Evolutionary conservation across 2,797 vertebrate genomes (phyloP).

Genomic region (Argyrosomus regius): DNA sequence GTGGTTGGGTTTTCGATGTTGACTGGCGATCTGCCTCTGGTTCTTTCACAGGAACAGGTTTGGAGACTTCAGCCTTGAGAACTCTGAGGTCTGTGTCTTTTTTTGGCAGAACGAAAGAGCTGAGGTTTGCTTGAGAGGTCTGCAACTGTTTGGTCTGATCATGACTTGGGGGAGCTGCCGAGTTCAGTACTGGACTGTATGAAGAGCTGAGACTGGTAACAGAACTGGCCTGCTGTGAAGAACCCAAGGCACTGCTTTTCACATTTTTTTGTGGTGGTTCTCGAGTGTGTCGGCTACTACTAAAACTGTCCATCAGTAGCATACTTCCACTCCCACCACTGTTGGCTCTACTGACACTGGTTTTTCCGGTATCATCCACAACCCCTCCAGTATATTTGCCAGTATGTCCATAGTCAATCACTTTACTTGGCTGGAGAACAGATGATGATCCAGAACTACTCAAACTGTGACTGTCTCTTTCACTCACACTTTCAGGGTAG

Average conservation of each 20-base stretch:
- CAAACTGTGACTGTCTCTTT: too few relatives aligned
- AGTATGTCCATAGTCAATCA: slow-evolving; percentile 96
- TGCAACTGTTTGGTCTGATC: slow-evolving; percentile 7
- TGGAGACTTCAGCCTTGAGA: slow-evolving; percentile 39
- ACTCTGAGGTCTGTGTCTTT: slow-evolving; percentile 63
- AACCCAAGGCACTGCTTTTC: slow-evolving; percentile 37
- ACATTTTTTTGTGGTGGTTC: slow-evolving; percentile 21
- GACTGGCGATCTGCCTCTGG: background rate
- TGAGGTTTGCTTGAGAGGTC: background rate
- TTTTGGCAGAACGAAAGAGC: slow-evolving; percentile 49
- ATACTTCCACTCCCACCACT: slow-evolving; percentile 10
- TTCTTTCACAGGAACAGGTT: slow-evolving; percentile 35
- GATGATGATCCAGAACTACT: slow-evolving; percentile 22
- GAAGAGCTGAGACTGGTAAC: slow-evolving; percentile 13
- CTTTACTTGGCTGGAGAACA: slow-evolving; percentile 86
- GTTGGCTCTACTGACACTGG: slow-evolving; percentile 10
- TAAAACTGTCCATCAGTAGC: slow-evolving; percentile 8
- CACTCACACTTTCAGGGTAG: slow-evolving; percentile 3
- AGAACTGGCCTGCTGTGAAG: slow-evolving; percentile 32
- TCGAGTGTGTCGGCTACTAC: background rate
- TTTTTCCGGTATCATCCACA: slow-evolving; percentile 69
- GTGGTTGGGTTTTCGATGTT: background rate
- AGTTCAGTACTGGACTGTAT: slow-evolving; percentile 26
- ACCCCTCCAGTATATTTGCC: slow-evolving; percentile 87
- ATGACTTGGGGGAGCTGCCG: background rate